A percentile compares a stretch with the other conserved stretches of the same genome.
These are phyloP conservation scores for Lates calcarifer DNA, from an alignment of 2,113 vertebrate genomes.

Conservation along the genomic window DNA sequence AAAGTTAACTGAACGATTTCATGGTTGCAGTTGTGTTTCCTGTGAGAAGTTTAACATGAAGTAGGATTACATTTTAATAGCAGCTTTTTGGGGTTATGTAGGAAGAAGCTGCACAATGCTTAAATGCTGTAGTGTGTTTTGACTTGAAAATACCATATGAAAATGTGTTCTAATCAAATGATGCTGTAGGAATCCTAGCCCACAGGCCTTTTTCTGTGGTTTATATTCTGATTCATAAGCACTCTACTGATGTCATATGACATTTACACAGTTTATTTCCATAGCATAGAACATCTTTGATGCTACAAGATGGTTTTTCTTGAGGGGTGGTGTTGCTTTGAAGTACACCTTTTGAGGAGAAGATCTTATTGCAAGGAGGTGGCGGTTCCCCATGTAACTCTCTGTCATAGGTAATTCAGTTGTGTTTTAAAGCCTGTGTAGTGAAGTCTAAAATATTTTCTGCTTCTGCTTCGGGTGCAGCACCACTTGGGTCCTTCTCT, in stretches of 20 bases:
- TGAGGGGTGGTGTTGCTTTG: background rate
- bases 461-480: background rate
- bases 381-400: background rate
- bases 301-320: background rate
- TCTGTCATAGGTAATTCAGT: background rate
- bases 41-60: background rate
- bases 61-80: background rate
- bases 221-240: background rate
- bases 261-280: background rate
- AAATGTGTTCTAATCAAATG: background rate
- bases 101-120: background rate
- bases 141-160: background rate
- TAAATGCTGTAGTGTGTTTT: background rate
- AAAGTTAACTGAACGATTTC: background rate
- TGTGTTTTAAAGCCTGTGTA: background rate
- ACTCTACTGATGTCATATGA: background rate
- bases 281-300: background rate
- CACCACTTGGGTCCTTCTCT: background rate
- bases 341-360: slow-evolving; percentile 21
- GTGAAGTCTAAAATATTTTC: background rate
- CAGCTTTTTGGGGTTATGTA: slow-evolving; percentile 4
- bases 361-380: slow-evolving; percentile 30
- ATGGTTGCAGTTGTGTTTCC: background rate
- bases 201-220: background rate
- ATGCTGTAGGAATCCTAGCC: background rate